These are phyloP conservation scores for Leptocoma aspasia DNA, from an alignment of 2,113 vertebrate genomes.

Conservation along the genomic window DNA sequence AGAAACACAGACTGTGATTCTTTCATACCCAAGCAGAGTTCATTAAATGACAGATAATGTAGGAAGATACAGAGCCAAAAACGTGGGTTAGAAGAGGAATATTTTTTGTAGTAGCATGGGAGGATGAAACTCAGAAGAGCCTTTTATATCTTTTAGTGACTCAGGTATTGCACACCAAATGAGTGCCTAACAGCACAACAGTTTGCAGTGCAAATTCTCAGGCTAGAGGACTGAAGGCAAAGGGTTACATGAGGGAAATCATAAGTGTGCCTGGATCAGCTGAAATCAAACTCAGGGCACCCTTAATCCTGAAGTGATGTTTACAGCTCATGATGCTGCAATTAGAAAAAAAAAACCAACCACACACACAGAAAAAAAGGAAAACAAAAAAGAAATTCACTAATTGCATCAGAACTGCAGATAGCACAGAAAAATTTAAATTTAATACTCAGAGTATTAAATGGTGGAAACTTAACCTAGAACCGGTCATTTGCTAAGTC, in stretches of 20 bases:
- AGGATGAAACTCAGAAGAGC: slow-evolving; percentile 1
- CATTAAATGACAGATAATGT: neutral
- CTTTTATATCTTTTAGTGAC: neutral
- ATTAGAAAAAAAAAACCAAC: neutral
- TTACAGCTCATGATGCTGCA: neutral
- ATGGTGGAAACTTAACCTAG: neutral
- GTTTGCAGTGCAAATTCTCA: neutral
- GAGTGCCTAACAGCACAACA: neutral
- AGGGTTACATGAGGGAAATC: neutral
- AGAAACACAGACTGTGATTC: neutral
- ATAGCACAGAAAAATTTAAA: neutral
- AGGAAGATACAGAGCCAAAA: slow-evolving; percentile 18
- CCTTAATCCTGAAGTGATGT: neutral
- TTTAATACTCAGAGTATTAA: neutral
- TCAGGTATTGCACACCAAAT: neutral
- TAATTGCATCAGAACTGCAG: neutral
- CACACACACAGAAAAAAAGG: rapidly evolving
- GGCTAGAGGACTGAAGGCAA: neutral
- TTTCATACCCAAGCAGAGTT: neutral
- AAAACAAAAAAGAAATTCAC: neutral
- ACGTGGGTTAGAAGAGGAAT: neutral
- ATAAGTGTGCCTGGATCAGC: neutral
- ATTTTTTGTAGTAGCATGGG: slow-evolving; percentile 6
- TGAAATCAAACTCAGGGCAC: neutral
- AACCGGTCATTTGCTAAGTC: neutral